Evolutionary conservation across 2,113 vertebrate genomes (phyloP), one percentile per base, ranked within the genome.

Genomic region (Motacilla tschutschensis): DNA sequence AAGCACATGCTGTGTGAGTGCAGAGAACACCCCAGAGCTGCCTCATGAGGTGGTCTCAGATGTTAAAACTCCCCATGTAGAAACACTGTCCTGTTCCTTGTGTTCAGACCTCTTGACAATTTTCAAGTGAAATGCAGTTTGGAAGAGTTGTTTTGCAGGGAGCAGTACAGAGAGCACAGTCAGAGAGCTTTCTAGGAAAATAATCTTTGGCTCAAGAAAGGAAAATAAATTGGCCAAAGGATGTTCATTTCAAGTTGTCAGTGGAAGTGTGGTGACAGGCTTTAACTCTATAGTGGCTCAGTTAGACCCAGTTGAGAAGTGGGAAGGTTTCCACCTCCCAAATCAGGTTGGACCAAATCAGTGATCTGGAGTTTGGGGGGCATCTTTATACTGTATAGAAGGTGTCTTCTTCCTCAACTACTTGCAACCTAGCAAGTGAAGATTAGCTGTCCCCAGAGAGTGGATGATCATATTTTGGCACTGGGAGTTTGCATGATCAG

Each of bases 111-210:
- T 3, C 43, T 70, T 69, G 47, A 54, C 4, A 21, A 17, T 79
- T 87, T 77, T 63, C n/a, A 62, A 62, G 11, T 18, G 54, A 77
- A 38, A 8, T 80, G 22, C 36, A 54, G 14, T 65, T 85, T 62
- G 57, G 29, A 64, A 87, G 63, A n/a, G 69, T 44, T 79, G 46
- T 59, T 85, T 85, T 67, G 25, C 53, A 64, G 62, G 35, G 36
- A 88, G 36, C 19, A 67, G 33, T 35, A 65, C 54, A 75, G 62
- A 88, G 24, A 75, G 25, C 31, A 67, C 48, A 79, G 70, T 70
- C 43, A 1, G 41, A 64, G 31, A 81, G 66, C 92, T 94, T 94
- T 93, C 91, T 93, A 94, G 87, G 91, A 94, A 94, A 89, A 74
- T 41, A 92, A 43, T 63, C 36, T 87, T 89, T 89, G 69, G 46